These are phyloP conservation scores for Metellina segmentata DNA, from an alignment of 2,888 invertebrate species.

Conservation along the genomic window DNA sequence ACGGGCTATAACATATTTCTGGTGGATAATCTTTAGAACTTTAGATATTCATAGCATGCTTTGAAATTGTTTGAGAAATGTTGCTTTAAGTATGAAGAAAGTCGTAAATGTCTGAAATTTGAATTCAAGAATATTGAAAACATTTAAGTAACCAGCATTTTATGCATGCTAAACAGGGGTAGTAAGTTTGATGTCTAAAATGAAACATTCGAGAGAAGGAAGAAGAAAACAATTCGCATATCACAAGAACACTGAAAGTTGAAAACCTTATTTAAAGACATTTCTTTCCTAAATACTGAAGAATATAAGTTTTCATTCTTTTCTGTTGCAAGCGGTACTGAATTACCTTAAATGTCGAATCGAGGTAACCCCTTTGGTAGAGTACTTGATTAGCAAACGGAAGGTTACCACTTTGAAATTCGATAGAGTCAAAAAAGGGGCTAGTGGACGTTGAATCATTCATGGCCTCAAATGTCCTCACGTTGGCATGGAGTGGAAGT, in stretches of 20 bases:
- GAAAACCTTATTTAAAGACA: background rate
- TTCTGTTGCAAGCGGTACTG: background rate
- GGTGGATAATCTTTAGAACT: no score
- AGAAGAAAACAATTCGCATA: background rate
- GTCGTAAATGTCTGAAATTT: no score
- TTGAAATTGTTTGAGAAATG: no score
- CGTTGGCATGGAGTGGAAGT: conserved; percentile 15
- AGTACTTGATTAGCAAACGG: conserved; percentile 62
- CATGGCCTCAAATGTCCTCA: conserved; percentile 2
- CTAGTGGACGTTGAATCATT: conserved; percentile 10
- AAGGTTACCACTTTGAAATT: conserved; percentile 19
- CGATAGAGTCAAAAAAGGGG: conserved; percentile 46
- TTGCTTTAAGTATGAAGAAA: no score
- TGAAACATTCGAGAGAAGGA: background rate
- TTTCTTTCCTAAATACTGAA: background rate
- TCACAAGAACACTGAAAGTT: background rate
- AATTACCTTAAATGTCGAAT: conserved; percentile 1
- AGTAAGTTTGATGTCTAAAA: no score
- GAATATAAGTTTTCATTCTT: background rate
- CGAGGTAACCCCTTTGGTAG: conserved; percentile 5
- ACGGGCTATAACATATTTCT: no score
- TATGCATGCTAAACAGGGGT: no score
- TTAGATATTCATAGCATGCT: no score
- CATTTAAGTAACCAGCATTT: no score
- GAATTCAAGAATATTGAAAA: no score